Conservation (phyloP, 2,113 vertebrate species). For the Bungarus multicinctus region DNA sequence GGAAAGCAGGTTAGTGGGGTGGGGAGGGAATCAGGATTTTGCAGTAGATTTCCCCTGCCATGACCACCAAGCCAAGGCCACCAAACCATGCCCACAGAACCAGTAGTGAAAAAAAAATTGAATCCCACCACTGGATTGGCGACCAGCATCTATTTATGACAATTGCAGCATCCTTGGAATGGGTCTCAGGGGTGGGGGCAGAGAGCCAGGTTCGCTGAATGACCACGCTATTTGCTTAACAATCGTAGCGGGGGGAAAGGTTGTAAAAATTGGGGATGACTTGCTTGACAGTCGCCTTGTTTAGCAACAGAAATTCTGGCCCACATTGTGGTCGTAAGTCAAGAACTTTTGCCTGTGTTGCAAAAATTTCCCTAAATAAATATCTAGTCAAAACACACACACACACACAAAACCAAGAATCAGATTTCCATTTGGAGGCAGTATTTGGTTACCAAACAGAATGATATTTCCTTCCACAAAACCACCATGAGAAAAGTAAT, state of each 20-base stretch:
- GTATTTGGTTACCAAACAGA: slow-evolving; percentile 2
- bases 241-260: fast-evolving
- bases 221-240: background rate
- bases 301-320: background rate
- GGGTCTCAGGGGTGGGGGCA: background rate
- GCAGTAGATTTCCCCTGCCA: too few species aligned
- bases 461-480: background rate
- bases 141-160: background rate
- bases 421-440: background rate
- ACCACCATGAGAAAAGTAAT: background rate
- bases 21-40: too few species aligned
- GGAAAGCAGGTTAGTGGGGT: too few species aligned
- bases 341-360: background rate
- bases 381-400: background rate
- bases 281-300: background rate
- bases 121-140: too few species aligned
- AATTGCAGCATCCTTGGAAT: background rate
- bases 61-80: too few species aligned
- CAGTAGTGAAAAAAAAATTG: too few species aligned
- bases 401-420: background rate
- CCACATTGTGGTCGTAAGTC: background rate
- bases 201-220: background rate
- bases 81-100: too few species aligned
- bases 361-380: background rate
- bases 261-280: background rate